Percentiles rank a stretch among this genome's conserved stretches.
Evolutionary conservation across 2,797 vertebrate species (phyloP).

Genomic region (Gastrophryne carolinensis): DNA sequence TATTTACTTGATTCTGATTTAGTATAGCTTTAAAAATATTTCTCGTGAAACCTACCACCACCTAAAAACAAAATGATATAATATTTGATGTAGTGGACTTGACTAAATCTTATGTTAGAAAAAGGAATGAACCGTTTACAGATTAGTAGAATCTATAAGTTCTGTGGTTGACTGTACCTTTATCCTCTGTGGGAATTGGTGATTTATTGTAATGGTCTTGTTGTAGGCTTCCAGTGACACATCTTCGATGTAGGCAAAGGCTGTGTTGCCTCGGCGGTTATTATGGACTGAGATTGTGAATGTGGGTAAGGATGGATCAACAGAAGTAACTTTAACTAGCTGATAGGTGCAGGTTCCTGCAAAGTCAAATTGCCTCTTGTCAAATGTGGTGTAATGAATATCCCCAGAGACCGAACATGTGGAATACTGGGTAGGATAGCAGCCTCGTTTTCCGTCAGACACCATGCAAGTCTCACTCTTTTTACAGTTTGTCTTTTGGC

Average conservation of each 20-base stretch:
- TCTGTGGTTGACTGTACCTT: slow-evolving; percentile 29
- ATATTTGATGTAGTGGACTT: too few species aligned
- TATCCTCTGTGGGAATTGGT: background rate
- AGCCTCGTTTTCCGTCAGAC: slow-evolving; percentile 57
- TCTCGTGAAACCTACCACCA: too few species aligned
- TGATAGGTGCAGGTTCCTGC: slow-evolving; percentile 25
- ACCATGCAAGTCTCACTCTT: slow-evolving; percentile 57
- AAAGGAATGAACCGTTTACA: too few species aligned
- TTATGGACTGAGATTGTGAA: slow-evolving; percentile 14
- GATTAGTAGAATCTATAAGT: too few species aligned
- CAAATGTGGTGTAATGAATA: slow-evolving; percentile 67
- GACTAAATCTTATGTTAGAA: too few species aligned
- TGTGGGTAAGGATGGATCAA: background rate
- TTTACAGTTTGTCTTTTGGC: slow-evolving; percentile 58
- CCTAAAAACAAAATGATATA: too few species aligned
- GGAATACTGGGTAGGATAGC: slow-evolving; percentile 50
- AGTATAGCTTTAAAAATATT: too few species aligned
- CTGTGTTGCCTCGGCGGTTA: background rate
- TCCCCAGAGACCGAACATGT: slow-evolving; percentile 65
- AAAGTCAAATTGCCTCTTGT: slow-evolving; percentile 43
- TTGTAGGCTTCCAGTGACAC: slow-evolving; percentile 11
- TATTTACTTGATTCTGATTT: too few species aligned
- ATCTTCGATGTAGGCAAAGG: slow-evolving; percentile 2
- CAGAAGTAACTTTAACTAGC: background rate
- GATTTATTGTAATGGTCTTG: slow-evolving; percentile 4